phyloP scores from a whole-genome alignment of 2,797 vertebrate genomes.

The Bucorvus abyssinicus region DNA sequence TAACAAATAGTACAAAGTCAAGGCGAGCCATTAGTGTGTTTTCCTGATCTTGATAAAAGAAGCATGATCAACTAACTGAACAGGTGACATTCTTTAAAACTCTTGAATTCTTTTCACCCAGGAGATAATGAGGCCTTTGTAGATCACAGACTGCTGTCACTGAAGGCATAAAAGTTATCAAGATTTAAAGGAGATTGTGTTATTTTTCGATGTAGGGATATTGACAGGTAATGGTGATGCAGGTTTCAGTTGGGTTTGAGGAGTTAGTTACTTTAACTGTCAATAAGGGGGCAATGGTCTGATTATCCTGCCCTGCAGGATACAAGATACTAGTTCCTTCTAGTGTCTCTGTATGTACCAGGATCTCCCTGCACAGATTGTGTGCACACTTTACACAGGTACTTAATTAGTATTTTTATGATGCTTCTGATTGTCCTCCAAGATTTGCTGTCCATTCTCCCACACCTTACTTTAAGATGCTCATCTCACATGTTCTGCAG shows the following conservation, averaged over 20 bases:
- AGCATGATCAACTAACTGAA: background rate
- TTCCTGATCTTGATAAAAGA: background rate
- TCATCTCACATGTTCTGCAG: background rate
- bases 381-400: background rate
- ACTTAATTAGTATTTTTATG: background rate
- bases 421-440: background rate
- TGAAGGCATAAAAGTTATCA: background rate
- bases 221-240: background rate
- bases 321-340: background rate
- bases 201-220: background rate
- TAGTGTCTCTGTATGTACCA: background rate
- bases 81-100: background rate
- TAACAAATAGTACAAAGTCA: background rate
- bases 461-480: background rate
- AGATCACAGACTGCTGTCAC: background rate
- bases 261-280: background rate
- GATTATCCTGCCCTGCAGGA: background rate
- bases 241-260: background rate
- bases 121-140: background rate
- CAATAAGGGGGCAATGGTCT: background rate
- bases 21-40: background rate
- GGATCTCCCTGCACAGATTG: background rate
- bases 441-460: background rate
- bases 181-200: background rate
- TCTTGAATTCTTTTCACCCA: background rate